phyloP scores from a whole-genome alignment of 53 echinoderm and acorn worm genomes.

The Stichopus horrens region DNA sequence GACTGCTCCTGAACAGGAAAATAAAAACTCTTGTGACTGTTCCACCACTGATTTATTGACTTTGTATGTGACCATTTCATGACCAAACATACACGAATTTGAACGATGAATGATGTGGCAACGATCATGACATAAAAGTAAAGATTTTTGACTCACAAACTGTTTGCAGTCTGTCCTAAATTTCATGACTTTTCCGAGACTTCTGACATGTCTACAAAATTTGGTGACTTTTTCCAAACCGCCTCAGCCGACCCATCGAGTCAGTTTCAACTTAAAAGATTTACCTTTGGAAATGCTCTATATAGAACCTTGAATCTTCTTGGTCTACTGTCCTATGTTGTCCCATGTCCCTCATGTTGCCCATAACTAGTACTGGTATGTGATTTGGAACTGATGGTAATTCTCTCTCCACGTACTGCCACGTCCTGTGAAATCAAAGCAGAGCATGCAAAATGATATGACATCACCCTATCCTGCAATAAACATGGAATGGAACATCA shows the following conservation, averaged over 20 bases:
- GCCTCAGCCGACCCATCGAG: not conserved
- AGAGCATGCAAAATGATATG: not conserved
- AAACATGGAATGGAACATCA: slow-evolving; percentile 77
- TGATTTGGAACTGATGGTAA: slow-evolving; percentile 88
- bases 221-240: not conserved
- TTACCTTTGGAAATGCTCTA: slow-evolving; percentile 90
- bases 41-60: too few species aligned
- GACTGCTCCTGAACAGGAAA: too few species aligned
- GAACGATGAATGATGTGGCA: too few species aligned
- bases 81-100: too few species aligned
- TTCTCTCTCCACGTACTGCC: slow-evolving; percentile 87
- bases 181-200: not conserved
- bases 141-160: too few species aligned
- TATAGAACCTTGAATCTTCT: slow-evolving; percentile 83
- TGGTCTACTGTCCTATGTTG: slow-evolving; percentile 80
- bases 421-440: slow-evolving; percentile 67
- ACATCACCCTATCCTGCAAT: not conserved
- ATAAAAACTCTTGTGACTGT: too few species aligned
- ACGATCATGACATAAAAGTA: too few species aligned
- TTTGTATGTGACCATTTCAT: too few species aligned
- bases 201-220: too few species aligned
- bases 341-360: slow-evolving; percentile 80
- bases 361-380: slow-evolving; percentile 95
- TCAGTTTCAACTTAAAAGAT: not conserved
- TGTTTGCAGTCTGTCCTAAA: too few species aligned